Base-by-base conservation (phyloP, 2,797 vertebrate species). In the Tadarida brasiliensis region DNA sequence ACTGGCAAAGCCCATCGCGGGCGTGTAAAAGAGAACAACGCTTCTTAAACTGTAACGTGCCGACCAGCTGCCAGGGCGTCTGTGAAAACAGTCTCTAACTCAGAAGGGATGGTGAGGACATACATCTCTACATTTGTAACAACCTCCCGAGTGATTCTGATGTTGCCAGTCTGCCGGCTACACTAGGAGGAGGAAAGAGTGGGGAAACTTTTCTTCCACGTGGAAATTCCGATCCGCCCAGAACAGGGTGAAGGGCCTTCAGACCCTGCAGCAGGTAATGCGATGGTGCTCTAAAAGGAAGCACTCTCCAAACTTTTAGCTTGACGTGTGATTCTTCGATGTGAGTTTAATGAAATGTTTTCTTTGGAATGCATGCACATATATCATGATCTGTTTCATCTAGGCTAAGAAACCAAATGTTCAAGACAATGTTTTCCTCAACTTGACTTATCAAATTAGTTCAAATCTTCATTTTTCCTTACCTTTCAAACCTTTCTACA, bases 181-280 rank as follows among this genome's bases (percentile, higher is more conserved):
- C 5, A 11, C 17, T 33, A 68, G 7, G 22, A 51, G 20, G 51
- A 63, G 73, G 24, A 35, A 78, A 54, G 0, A 2, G 26, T 26
- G 49, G 10, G 7, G 6, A 54, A 59, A 76, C 5, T 11, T 56
- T 73, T 65, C 35, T 77, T 65, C 44, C 44, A 22, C 35, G 6
- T 7, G 20, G 51, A 76, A 20, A n/a, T 12, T 8, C 3, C 0
- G 24, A 56, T 26, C 11, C 11, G 20, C 61, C 11, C 4, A 7
- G 33, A 19, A 16, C 20, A 8, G 7, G 35, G 30, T 17, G 49
- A 20, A 22, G 11, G 15, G 10, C 26, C 12, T 22, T 11, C 20
- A 8, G 0, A n/a, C 0, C 8, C 2, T 0, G 2, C 47, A 57
- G 7, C 7, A 4, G 2, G 7, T 6, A 1, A 78, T 2, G 33